Percentiles rank a stretch among this genome's conserved stretches.
These are phyloP conservation scores for Ennomos erosarius DNA, from an alignment of 2,888 invertebrate species.

Conservation along the genomic window DNA sequence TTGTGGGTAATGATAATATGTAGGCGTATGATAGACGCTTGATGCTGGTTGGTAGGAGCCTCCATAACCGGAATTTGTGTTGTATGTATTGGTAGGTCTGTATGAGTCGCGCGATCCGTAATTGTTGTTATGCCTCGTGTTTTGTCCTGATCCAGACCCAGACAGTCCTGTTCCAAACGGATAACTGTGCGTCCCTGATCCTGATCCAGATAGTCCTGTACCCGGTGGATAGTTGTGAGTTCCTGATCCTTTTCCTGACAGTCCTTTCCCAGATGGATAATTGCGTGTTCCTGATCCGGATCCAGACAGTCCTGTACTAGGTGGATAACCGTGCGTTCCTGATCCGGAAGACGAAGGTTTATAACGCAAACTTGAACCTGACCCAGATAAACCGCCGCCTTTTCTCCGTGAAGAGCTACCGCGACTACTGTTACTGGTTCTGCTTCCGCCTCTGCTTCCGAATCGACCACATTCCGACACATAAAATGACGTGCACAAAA, in stretches of 20 bases:
- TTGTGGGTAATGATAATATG: constrained; percentile 67
- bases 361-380: constrained; percentile 1
- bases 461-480: constrained; percentile 53
- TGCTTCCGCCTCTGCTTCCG: constrained; percentile 41
- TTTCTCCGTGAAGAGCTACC: constrained; percentile 40
- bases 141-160: constrained; percentile 34
- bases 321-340: constrained; percentile 38
- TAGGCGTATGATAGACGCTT: constrained; percentile 27
- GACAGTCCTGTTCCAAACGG: constrained; percentile 23
- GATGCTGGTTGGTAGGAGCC: constrained; percentile 22
- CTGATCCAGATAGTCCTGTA: not conserved
- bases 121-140: constrained; percentile 10
- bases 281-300: constrained; percentile 29
- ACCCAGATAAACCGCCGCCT: constrained; percentile 40
- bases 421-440: constrained; percentile 44
- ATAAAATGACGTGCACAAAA: constrained; percentile 54
- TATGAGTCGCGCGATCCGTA: constrained; percentile 29
- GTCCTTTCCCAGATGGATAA: not conserved
- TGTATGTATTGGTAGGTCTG: constrained; percentile 37
- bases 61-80: constrained; percentile 38
- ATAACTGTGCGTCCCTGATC: constrained; percentile 27
- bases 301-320: not conserved
- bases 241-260: constrained; percentile 34
- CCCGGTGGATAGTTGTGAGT: not conserved
- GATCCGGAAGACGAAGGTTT: constrained; percentile 32